Percentiles rank a stretch among this genome's conserved stretches.
phyloP scores from a whole-genome alignment of 2,888 invertebrate genomes.

The Sesia apiformis region DNA sequence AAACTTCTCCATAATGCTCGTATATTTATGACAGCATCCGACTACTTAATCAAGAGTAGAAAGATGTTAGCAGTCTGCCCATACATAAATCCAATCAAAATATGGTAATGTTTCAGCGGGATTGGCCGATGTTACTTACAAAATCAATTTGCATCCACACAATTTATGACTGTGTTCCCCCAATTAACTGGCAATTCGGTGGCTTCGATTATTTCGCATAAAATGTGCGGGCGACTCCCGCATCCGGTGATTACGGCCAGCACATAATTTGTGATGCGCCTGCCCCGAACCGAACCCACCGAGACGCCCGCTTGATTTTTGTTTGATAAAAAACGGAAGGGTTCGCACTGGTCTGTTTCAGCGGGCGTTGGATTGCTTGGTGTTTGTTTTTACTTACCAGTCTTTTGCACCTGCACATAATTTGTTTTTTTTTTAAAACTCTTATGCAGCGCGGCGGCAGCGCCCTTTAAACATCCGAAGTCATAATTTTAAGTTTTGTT shows the following conservation, averaged over 20 bases:
- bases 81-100: conserved; percentile 65
- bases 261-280: conserved; percentile 69
- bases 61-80: conserved; percentile 49
- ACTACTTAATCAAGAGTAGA: conserved; percentile 55
- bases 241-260: conserved; percentile 70
- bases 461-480: conserved; percentile 33
- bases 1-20: conserved; percentile 32
- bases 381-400: conserved; percentile 56
- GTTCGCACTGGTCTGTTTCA: conserved; percentile 26
- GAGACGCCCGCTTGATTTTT: conserved; percentile 48
- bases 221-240: conserved; percentile 71
- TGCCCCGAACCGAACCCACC: conserved; percentile 29
- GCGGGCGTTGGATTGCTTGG: conserved; percentile 22
- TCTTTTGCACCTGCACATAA: conserved; percentile 61
- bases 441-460: background rate
- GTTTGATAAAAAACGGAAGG: conserved; percentile 65
- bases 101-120: conserved; percentile 49
- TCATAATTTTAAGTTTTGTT: conserved; percentile 27
- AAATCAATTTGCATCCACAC: conserved; percentile 62
- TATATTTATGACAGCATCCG: conserved; percentile 43
- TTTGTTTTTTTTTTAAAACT: conserved; percentile 31
- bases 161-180: conserved; percentile 65
- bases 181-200: conserved; percentile 74
- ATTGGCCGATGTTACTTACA: conserved; percentile 35
- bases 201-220: conserved; percentile 71